Conservation (phyloP, 2,113 vertebrate species). For the Poecile atricapillus region DNA sequence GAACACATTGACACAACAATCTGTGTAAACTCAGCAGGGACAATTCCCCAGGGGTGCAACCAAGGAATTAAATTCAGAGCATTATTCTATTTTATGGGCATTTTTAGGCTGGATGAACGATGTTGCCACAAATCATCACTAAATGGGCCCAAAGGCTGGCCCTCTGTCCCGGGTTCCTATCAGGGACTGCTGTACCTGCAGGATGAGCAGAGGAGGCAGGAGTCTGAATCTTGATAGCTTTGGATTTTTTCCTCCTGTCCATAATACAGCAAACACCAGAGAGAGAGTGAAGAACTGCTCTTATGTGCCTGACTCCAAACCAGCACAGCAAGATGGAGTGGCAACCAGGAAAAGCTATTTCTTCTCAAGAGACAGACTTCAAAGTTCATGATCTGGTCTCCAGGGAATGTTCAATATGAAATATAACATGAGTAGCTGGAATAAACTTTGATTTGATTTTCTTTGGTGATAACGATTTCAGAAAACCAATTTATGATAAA, state of each 20-base stretch:
- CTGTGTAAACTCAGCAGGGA: not conserved
- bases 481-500: not conserved
- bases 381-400: not conserved
- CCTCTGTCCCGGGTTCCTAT: not conserved
- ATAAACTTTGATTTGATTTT: conserved; percentile 24
- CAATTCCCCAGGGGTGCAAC: not conserved
- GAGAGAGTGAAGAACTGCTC: not conserved
- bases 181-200: not conserved
- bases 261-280: not conserved
- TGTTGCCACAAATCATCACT: not conserved
- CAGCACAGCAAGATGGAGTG: not conserved
- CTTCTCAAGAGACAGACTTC: not conserved
- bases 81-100: too few species aligned
- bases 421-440: not conserved
- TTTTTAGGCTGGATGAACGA: not conserved
- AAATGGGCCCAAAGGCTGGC: not conserved
- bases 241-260: not conserved
- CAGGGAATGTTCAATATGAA: not conserved
- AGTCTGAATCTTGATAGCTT: not conserved
- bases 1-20: not conserved
- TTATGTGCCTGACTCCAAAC: not conserved
- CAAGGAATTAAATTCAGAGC: not conserved
- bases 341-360: not conserved
- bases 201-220: not conserved
- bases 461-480: not conserved